Percentiles rank a stretch among this genome's conserved stretches.
Conservation (phyloP, 1,140 invertebrate genomes). For the Hyposmocoma kahamanoa region DNA sequence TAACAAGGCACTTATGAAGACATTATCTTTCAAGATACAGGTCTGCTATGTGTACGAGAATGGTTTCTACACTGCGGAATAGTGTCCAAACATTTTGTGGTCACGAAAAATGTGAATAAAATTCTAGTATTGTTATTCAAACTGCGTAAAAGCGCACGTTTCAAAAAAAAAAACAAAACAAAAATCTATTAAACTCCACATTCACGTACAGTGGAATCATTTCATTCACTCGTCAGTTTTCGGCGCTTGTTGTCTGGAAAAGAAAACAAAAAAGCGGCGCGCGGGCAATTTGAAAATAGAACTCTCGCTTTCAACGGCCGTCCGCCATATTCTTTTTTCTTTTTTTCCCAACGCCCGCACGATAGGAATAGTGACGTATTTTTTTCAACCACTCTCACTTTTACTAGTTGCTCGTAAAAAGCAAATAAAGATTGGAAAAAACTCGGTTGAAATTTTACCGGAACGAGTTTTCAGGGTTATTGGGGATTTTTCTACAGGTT, state of each 20-base stretch:
- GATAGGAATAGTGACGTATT: constrained; percentile 70
- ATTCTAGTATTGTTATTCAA: too few species aligned
- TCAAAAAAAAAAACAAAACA: neutral
- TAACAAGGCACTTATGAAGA: too few species aligned
- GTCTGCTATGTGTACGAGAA: too few species aligned
- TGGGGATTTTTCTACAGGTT: constrained; percentile 48
- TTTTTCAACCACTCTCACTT: constrained; percentile 59
- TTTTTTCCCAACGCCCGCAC: constrained; percentile 49
- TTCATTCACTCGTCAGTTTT: constrained; percentile 9
- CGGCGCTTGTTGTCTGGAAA: constrained; percentile 10
- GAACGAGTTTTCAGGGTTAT: constrained; percentile 43
- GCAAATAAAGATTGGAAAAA: constrained; percentile 67
- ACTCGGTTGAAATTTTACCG: constrained; percentile 46
- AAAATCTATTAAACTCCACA: neutral
- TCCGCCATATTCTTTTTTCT: constrained; percentile 49
- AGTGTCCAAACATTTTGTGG: too few species aligned
- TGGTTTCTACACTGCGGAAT: too few species aligned
- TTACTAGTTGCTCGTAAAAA: constrained; percentile 60
- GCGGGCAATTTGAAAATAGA: constrained; percentile 60
- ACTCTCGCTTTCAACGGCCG: constrained; percentile 53
- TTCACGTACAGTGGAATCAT: too few species aligned
- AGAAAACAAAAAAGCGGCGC: constrained; percentile 38
- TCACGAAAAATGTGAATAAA: too few species aligned
- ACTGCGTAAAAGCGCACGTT: too few species aligned
- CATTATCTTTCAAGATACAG: too few species aligned